phyloP scores from a whole-genome alignment of 2,888 invertebrate genomes.

The Andrena flavipes region DNA sequence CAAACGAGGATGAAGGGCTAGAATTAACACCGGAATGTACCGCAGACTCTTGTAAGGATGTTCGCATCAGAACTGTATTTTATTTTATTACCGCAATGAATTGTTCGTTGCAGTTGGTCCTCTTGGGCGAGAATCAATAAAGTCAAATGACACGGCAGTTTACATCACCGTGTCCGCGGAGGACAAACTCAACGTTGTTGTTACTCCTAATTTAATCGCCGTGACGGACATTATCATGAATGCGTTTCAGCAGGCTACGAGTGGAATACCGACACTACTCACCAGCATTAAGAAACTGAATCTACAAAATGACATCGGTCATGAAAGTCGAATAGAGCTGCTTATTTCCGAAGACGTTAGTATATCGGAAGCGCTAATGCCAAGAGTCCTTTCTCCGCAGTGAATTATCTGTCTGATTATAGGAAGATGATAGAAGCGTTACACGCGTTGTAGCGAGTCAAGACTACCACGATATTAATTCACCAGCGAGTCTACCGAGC shows the following conservation, averaged over 20 bases:
- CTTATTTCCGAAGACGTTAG: slow-evolving; percentile 78
- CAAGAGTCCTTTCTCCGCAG: background rate
- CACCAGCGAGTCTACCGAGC: slow-evolving; percentile 74
- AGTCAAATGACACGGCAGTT: slow-evolving; percentile 85
- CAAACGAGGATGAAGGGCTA: slow-evolving; percentile 82
- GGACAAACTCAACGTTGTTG: slow-evolving; percentile 88
- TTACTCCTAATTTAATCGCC: slow-evolving; percentile 89
- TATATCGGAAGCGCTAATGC: background rate
- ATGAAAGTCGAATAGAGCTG: slow-evolving; percentile 80
- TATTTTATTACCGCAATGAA: slow-evolving; percentile 58
- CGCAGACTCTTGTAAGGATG: slow-evolving; percentile 66
- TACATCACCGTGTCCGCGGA: slow-evolving; percentile 90
- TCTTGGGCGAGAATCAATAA: slow-evolving; percentile 56
- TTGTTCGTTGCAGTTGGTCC: slow-evolving; percentile 63
- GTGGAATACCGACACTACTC: slow-evolving; percentile 78
- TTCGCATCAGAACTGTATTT: background rate
- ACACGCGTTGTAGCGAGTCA: slow-evolving; percentile 70
- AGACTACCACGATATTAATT: slow-evolving; percentile 66
- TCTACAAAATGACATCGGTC: slow-evolving; percentile 88
- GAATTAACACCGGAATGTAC: slow-evolving; percentile 77
- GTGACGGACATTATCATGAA: slow-evolving; percentile 85
- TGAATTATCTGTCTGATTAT: slow-evolving; percentile 20
- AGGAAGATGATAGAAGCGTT: slow-evolving; percentile 66
- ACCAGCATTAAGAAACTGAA: slow-evolving; percentile 75
- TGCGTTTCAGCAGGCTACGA: slow-evolving; percentile 83